A percentile compares a stretch with the other conserved stretches of the same genome.
phyloP scores from a whole-genome alignment of 1,140 invertebrate species.

The Cyclina sinensis region DNA sequence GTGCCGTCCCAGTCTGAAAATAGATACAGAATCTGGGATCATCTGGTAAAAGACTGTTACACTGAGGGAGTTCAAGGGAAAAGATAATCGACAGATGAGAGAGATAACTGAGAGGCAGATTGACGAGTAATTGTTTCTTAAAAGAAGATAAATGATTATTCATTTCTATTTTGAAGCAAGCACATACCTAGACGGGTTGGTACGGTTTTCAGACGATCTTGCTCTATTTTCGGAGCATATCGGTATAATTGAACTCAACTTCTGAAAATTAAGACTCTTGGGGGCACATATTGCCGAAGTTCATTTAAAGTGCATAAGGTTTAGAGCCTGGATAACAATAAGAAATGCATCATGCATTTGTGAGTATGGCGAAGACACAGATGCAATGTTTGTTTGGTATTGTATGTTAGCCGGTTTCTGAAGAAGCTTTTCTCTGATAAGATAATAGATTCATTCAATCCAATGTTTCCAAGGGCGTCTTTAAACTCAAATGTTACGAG shows the following conservation, averaged over 20 bases:
- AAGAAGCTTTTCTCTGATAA: too few relatives aligned
- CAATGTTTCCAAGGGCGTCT: too few relatives aligned
- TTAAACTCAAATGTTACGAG: too few relatives aligned
- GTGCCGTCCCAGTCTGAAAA: neutral
- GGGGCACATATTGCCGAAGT: neutral
- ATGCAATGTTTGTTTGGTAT: too few relatives aligned
- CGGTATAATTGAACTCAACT: neutral
- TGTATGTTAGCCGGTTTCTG: too few relatives aligned
- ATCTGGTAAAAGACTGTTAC: neutral
- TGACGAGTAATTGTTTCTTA: neutral
- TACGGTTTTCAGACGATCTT: neutral
- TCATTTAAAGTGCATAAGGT: neutral
- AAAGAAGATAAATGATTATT: neutral
- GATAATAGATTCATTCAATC: too few relatives aligned
- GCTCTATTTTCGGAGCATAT: neutral
- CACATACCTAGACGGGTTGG: neutral
- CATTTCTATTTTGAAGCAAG: neutral
- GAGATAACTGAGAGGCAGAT: neutral
- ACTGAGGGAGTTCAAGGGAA: conserved; percentile 4
- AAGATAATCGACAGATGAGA: conserved; percentile 22
- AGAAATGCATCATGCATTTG: too few relatives aligned
- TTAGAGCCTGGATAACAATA: too few relatives aligned
- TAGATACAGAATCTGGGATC: neutral
- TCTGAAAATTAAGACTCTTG: neutral
- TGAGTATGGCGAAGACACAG: too few relatives aligned